A percentile compares a stretch with the other conserved stretches of the same genome.
These are phyloP conservation scores for Tetrao urogallus DNA, from an alignment of 2,113 vertebrate genomes.

Conservation along the genomic window DNA sequence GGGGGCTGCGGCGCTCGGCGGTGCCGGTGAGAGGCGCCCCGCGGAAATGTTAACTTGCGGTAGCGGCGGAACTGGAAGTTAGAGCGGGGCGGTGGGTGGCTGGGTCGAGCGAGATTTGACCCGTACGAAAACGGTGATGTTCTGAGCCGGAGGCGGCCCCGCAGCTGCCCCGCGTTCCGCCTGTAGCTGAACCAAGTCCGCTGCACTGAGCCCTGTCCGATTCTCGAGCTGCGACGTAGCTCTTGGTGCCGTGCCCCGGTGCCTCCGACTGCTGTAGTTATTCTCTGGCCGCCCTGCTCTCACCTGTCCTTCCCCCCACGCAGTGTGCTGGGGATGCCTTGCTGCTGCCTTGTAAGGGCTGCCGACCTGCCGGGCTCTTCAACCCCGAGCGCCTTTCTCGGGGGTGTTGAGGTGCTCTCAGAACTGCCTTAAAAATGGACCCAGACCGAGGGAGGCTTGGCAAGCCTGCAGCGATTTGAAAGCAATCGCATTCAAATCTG, in stretches of 20 bases:
- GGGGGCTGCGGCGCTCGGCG: background rate
- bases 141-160: background rate
- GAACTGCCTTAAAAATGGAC: conserved; percentile 39
- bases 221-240: background rate
- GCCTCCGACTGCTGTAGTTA: background rate
- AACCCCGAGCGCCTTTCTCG: background rate
- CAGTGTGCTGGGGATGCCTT: background rate
- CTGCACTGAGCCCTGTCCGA: background rate
- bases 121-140: background rate
- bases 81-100: background rate
- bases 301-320: background rate
- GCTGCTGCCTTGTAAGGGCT: background rate
- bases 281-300: background rate
- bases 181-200: background rate
- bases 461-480: conserved; percentile 51
- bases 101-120: background rate
- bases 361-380: background rate
- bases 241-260: background rate
- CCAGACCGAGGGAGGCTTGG: conserved; percentile 46
- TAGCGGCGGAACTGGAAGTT: background rate
- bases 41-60: background rate
- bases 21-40: too few relatives aligned
- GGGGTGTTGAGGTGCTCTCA: conserved; percentile 24
- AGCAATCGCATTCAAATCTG: conserved; percentile 41
- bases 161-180: background rate